Evolutionary conservation across 2,888 invertebrate genomes (phyloP).

Genomic region (Teinopalpus imperialis): DNA sequence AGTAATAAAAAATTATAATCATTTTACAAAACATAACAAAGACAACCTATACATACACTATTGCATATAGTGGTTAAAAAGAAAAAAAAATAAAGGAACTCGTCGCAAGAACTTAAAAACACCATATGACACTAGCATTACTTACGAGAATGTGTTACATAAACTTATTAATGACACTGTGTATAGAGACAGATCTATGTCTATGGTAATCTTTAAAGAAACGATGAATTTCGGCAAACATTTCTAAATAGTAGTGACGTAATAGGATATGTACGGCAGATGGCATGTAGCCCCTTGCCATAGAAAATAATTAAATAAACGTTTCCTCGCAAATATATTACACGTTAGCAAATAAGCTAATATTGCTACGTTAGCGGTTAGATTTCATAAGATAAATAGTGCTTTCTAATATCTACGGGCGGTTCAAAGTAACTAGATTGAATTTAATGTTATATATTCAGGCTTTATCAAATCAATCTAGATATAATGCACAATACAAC

Average conservation of each 20-base stretch:
- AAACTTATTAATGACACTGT: not conserved
- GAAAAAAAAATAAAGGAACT: slow-evolving; percentile 11
- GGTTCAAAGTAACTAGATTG: slow-evolving; percentile 4
- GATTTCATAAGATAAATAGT: no score
- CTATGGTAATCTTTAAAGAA: slow-evolving; percentile 14
- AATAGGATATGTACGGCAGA: slow-evolving; percentile 13
- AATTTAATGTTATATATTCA: not conserved
- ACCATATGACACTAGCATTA: slow-evolving; percentile 10
- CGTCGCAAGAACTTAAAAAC: slow-evolving; percentile 1
- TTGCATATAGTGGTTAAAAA: slow-evolving; percentile 9
- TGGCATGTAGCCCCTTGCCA: not conserved
- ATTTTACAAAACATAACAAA: slow-evolving; percentile 27
- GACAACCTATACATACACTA: slow-evolving; percentile 19
- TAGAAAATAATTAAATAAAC: slow-evolving; percentile 6
- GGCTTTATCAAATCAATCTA: slow-evolving; percentile 13
- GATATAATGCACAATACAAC: slow-evolving; percentile 16
- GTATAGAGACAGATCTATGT: slow-evolving; percentile 1
- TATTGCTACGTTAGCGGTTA: no score
- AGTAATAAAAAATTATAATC: slow-evolving; percentile 28
- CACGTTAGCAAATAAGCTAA: not conserved
- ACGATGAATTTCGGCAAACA: not conserved
- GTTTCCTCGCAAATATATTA: slow-evolving; percentile 3
- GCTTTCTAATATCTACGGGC: slow-evolving; percentile 8
- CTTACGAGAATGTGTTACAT: not conserved
- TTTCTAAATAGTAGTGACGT: not conserved